Percentiles rank a stretch among this genome's conserved stretches.
phyloP scores from a whole-genome alignment of 2,797 vertebrate species.

The Leucoraja ocellata region DNA sequence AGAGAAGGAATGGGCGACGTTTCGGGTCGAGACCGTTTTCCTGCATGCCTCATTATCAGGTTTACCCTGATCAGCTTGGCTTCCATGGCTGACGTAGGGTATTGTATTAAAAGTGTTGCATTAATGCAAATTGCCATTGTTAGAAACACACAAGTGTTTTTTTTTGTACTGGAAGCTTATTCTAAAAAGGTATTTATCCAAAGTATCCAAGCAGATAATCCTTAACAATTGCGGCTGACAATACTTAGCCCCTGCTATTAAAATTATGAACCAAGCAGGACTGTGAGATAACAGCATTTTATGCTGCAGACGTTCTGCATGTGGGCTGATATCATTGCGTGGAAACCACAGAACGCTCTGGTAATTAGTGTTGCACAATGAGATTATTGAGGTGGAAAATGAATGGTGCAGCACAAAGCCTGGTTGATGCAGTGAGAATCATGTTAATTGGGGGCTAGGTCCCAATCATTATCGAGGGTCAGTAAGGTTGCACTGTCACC shows the following conservation, averaged over 20 bases:
- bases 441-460: background rate
- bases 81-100: background rate
- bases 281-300: slow-evolving; percentile 6
- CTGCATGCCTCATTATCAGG: background rate
- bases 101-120: background rate
- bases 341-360: background rate
- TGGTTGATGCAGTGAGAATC: background rate
- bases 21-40: too few species aligned
- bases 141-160: background rate
- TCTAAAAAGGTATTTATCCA: background rate
- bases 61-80: background rate
- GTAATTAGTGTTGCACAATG: background rate
- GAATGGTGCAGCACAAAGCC: too few species aligned
- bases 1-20: too few species aligned
- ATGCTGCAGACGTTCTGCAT: background rate
- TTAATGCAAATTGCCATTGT: background rate
- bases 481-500: background rate
- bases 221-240: slow-evolving; percentile 25
- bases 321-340: background rate
- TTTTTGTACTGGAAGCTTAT: background rate
- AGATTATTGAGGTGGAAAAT: background rate
- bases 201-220: slow-evolving; percentile 19
- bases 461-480: background rate
- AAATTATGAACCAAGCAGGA: slow-evolving; percentile 6
- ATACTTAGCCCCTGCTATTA: background rate